Base-by-base conservation (phyloP, 2,797 vertebrate species). In the Kryptopterus vitreolus region DNA sequence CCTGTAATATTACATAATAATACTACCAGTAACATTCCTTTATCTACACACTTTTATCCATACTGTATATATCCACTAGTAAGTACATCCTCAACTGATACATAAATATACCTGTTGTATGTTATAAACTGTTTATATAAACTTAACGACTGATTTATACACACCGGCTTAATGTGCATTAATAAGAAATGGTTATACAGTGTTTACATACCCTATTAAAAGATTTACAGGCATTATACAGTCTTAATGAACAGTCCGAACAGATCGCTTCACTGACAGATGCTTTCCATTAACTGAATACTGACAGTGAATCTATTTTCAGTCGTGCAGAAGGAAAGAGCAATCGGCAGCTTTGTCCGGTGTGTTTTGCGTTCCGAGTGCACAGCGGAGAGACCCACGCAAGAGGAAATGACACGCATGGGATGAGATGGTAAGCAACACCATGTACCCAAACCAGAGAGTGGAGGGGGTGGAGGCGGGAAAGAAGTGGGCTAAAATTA, bases 321-420 rank as follows among this genome's bases (percentile, higher is more conserved):
- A 24, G 74, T 61, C 55, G 53, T 22, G 48, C 55, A 53, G 72
- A 55, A 76, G 1, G 15, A 66, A 69, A 63, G 22, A 53, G 50
- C 48, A 38, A 72, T 55, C 33, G 18, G n/a, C n/a, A n/a, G 18
- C 68, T 77, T 59, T 48, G 75, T 77, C 65, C 66, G 33, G 48
- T 57, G 31, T 24, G 38, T 43, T 43, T n/a, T 26, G 74, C 31
- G 52, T n/a, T 76, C 80, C 52, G 53, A 69, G 55, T 35, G 13
- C 72, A 53, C 50, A 48, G 68, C 48, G 13, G 68, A 50, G 58
- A 72, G 63, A 79, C 57, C 63, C 81, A 86, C 84, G 86, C 85
- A 90, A 90, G 88, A 88, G 92, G 93, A 94, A 91, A 88, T 88
- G 87, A 81, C 87, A 87, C 83, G 1, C 86, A 89, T 88, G 82